phyloP scores from a whole-genome alignment of 2,888 invertebrate species.

The Coelopa pilipes region DNA sequence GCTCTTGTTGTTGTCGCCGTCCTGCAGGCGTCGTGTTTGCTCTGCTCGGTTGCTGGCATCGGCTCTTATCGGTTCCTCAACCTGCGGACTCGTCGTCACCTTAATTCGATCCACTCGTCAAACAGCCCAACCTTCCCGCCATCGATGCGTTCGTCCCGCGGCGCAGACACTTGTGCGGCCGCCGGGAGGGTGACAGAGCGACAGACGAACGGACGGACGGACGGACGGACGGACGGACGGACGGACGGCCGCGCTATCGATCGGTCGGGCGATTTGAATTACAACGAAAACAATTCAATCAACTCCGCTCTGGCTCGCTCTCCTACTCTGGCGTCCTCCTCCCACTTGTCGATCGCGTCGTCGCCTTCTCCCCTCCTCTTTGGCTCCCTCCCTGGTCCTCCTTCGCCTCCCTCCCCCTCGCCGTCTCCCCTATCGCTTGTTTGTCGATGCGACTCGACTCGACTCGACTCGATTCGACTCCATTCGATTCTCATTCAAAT shows the following conservation, averaged over 20 bases:
- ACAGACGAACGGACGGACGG: background rate
- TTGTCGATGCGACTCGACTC: background rate
- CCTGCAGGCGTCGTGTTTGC: background rate
- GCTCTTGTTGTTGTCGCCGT: background rate
- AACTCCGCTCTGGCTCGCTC: background rate
- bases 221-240: background rate
- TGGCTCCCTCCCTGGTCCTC: too few species aligned
- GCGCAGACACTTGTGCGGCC: too few species aligned
- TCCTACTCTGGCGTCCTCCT: too few species aligned
- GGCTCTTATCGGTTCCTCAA: slow-evolving; percentile 32
- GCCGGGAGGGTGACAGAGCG: too few species aligned
- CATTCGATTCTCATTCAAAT: slow-evolving; percentile 10
- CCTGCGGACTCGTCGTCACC: slow-evolving; percentile 25
- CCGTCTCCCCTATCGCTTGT: background rate
- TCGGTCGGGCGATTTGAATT: slow-evolving; percentile 16
- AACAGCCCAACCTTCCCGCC: too few species aligned
- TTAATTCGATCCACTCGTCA: too few species aligned
- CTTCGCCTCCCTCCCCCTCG: background rate
- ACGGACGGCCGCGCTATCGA: too few species aligned
- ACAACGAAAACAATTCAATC: slow-evolving; percentile 38
- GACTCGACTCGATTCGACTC: too few species aligned
- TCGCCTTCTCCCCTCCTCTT: too few species aligned
- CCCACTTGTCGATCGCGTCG: too few species aligned
- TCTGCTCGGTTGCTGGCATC: slow-evolving; percentile 3
- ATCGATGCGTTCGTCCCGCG: too few species aligned